Percentiles rank a stretch among this genome's conserved stretches.
Conservation (phyloP, 2,113 vertebrate genomes). For the Petromus typicus region DNA sequence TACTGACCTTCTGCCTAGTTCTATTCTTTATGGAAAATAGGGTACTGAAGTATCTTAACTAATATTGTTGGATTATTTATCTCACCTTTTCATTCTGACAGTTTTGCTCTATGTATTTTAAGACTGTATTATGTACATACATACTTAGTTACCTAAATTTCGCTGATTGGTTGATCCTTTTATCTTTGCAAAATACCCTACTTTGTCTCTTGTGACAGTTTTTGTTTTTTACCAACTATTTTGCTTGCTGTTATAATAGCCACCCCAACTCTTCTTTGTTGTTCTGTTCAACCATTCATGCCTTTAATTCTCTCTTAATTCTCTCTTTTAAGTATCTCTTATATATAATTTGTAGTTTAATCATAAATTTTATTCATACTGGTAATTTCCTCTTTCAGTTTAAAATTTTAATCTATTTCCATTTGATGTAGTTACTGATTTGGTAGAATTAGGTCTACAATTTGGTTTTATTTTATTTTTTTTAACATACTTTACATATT, state of each 20-base stretch:
- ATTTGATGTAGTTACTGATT: background rate
- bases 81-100: background rate
- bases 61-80: background rate
- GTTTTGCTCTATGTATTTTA: background rate
- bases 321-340: background rate
- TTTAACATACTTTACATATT: background rate
- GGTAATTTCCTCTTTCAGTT: background rate
- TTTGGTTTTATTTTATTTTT: background rate
- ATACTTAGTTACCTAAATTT: background rate
- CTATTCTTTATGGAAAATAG: background rate
- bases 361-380: background rate
- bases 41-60: background rate
- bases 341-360: background rate
- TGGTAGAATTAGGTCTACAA: background rate
- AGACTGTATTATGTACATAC: background rate
- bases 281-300: background rate
- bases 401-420: background rate
- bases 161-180: background rate
- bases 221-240: background rate
- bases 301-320: background rate
- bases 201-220: background rate
- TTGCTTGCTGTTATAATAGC: background rate
- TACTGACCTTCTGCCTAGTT: background rate
- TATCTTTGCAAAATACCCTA: background rate
- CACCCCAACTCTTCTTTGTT: background rate